Conservation (phyloP, 2,888 invertebrate genomes). For the Phlogophora meticulosa region DNA sequence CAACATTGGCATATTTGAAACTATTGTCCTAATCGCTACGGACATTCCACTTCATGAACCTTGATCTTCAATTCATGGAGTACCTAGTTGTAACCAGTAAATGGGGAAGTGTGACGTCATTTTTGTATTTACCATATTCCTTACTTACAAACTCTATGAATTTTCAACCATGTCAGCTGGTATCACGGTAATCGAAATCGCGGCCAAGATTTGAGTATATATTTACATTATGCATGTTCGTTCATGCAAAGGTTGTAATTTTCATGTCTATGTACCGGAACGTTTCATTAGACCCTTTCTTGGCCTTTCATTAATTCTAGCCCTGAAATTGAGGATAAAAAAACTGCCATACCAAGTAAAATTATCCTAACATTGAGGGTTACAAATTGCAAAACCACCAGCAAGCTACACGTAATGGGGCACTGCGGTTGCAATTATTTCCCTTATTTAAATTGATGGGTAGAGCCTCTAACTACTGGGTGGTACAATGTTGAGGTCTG, state of each 20-base stretch:
- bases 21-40: constrained; percentile 57
- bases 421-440: constrained; percentile 63
- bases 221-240: background rate
- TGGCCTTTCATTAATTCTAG: background rate
- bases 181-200: too few relatives aligned
- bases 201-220: too few relatives aligned
- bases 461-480: constrained; percentile 75
- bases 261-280: background rate
- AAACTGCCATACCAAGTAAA: constrained; percentile 27
- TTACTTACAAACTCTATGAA: background rate
- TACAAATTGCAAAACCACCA: constrained; percentile 41
- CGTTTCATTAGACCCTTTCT: background rate
- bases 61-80: constrained; percentile 57
- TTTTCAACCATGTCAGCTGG: constrained; percentile 22
- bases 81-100: constrained; percentile 33
- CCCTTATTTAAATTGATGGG: constrained; percentile 56
- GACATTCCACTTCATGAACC: constrained; percentile 59
- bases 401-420: constrained; percentile 39
- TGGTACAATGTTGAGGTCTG: constrained; percentile 39
- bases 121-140: constrained; percentile 1
- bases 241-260: too few relatives aligned
- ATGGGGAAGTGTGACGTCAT: constrained; percentile 6
- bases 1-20: constrained; percentile 61
- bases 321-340: constrained; percentile 5
- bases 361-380: constrained; percentile 36